Base-by-base conservation (phyloP, 2,888 invertebrate species). In the Diplolepis rosae region DNA sequence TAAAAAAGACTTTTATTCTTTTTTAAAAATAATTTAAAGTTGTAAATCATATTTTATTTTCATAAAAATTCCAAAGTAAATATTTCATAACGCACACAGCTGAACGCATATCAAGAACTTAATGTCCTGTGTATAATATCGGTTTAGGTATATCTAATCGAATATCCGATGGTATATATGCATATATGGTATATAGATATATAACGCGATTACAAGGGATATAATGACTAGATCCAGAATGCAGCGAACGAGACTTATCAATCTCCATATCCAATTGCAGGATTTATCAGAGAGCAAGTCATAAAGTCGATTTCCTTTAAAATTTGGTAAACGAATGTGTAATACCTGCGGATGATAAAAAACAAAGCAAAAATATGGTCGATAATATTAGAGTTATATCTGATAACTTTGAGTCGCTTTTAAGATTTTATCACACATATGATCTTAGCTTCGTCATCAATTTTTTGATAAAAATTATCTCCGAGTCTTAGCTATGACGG, bases 171-270 rank as follows among this genome's bases (percentile, higher is more conserved):
- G 39, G n/a, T n/a, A n/a, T n/a, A n/a, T n/a, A n/a, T n/a, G n/a
- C n/a, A n/a, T n/a, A n/a, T n/a, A n/a, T n/a, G n/a, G n/a, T n/a
- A n/a, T n/a, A n/a, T n/a, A n/a, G n/a, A n/a, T n/a, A n/a, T n/a
- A 61, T 56, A 35, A 61, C 35, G 39, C 61, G 61, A 61, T 61
- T 61, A 39, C 24, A 22, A 61, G 35, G 35, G 61, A 61, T 61
- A 35, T 61, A 35, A 61, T 39, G 56, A 61, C 22, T 39, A 61
- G 61, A 61, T 61, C 24, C 61, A 61, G 22, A 56, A 56, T 18
- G 56, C 56, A 18, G 32, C 32, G 2, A 35, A 24, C 61, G 35
- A 35, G 35, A 56, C 13, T 24, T 24, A 39, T 39, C 24, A 56
- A 22, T 15, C 22, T 56, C 56, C 35, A 24, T 9, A 18, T 35